phyloP scores from a whole-genome alignment of 2,888 invertebrate species.

The Trachelus iudaicus region DNA sequence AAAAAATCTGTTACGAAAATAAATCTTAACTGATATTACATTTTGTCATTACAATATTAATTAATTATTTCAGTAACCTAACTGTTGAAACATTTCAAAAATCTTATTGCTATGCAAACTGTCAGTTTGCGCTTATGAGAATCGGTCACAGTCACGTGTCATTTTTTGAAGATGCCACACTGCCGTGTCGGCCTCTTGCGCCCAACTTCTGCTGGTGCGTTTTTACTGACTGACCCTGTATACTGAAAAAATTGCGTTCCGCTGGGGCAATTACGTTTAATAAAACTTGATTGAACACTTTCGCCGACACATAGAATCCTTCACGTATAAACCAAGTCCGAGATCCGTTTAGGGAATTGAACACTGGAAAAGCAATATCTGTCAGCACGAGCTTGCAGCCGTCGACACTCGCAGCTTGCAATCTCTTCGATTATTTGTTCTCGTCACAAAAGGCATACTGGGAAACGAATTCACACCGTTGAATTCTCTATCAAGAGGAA shows the following conservation, averaged over 20 bases:
- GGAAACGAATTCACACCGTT: background rate
- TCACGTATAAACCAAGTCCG: background rate
- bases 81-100: no score
- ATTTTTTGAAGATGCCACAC: no score
- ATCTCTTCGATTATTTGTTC: constrained; percentile 35
- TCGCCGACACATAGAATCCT: background rate
- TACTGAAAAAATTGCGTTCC: background rate
- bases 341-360: background rate
- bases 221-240: background rate
- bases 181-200: no score
- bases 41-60: no score
- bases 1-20: no score
- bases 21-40: no score
- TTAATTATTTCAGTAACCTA: no score
- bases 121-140: no score
- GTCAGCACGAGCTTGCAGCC: constrained; percentile 22
- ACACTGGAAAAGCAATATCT: constrained; percentile 34
- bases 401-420: constrained; percentile 26
- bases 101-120: no score
- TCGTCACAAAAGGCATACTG: background rate
- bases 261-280: background rate
- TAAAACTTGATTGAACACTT: background rate
- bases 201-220: no score
- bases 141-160: no score
- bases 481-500: background rate